Evolutionary conservation across 2,113 vertebrate species (phyloP).

Genomic region (Gallinago paraguaiae): DNA sequence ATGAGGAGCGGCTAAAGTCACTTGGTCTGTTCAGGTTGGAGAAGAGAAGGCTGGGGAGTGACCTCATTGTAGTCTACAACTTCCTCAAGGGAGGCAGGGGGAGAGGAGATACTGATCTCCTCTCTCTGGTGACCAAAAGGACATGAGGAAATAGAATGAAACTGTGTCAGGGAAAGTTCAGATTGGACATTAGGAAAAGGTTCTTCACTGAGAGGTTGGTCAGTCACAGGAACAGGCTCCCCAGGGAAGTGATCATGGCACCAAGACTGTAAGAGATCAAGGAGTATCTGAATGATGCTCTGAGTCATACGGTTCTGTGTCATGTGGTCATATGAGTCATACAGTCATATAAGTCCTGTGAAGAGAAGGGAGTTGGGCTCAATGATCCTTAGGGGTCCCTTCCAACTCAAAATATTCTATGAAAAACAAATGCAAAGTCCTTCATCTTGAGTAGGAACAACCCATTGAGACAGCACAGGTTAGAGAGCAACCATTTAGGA

Average conservation of each 20-base stretch:
- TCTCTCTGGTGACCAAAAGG: neutral
- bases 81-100: accelerated
- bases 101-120: neutral
- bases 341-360: neutral
- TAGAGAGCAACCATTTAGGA: neutral
- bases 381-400: accelerated
- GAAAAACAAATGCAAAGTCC: neutral
- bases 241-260: neutral
- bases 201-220: neutral
- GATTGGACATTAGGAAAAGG: neutral
- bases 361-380: neutral
- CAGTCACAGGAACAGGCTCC: accelerated
- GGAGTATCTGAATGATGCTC: accelerated
- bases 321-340: too few relatives aligned
- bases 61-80: neutral
- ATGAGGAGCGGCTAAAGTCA: accelerated
- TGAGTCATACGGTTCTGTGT: too few relatives aligned
- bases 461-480: neutral
- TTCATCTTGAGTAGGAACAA: neutral
- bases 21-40: neutral
- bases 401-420: neutral
- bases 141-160: accelerated
- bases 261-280: neutral
- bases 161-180: neutral
- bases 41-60: neutral